These are phyloP conservation scores for Cacajao melanocephalus DNA, from an alignment of 2,797 vertebrate genomes.

Conservation along the genomic window DNA sequence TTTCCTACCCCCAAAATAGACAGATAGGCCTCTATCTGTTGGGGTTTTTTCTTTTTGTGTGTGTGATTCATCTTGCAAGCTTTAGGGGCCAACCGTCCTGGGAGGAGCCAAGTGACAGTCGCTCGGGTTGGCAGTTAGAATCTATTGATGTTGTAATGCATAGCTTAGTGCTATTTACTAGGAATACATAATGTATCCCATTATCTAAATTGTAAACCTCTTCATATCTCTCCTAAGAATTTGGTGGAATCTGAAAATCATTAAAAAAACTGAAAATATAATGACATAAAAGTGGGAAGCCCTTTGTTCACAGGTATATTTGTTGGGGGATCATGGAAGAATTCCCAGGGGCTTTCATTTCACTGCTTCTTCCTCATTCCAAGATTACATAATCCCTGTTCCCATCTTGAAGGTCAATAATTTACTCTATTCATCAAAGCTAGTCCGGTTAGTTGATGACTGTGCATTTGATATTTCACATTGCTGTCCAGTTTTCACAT, in stretches of 20 bases:
- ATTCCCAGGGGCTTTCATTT: neutral
- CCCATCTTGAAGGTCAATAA: neutral
- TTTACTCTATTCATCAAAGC: neutral
- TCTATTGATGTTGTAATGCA: neutral
- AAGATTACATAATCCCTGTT: neutral
- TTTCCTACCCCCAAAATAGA: neutral
- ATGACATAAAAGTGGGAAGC: neutral
- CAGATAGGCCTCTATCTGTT: neutral
- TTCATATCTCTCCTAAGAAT: slow-evolving; percentile 11
- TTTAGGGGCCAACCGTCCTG: neutral
- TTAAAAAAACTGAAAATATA: slow-evolving; percentile 1
- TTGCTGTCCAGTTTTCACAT: neutral
- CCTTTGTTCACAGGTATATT: neutral
- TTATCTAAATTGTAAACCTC: neutral
- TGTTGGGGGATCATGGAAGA: neutral
- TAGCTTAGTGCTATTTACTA: neutral
- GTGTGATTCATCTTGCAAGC: neutral
- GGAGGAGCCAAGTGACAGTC: neutral
- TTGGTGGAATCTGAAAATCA: neutral
- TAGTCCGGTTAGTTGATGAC: neutral
- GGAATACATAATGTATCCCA: neutral
- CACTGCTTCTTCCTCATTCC: neutral
- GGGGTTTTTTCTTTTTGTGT: neutral
- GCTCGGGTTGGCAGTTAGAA: neutral
- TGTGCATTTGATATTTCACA: neutral